Conservation (phyloP, 2,888 invertebrate species). For the Melipona bicolor region DNA sequence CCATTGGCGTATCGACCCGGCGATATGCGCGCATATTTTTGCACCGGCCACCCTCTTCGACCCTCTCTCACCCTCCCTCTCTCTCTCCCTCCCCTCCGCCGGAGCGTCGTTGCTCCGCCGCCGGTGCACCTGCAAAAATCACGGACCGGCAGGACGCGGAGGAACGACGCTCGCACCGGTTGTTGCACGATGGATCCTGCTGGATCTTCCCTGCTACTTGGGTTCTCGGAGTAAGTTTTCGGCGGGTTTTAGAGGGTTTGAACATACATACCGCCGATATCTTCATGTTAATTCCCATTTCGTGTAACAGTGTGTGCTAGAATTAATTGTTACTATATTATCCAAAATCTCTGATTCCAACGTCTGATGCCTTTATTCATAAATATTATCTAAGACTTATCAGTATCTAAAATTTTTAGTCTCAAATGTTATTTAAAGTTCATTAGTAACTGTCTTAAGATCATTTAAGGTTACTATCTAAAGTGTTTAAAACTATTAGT, state of each 20-base stretch:
- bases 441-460: too few species aligned
- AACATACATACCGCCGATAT: too few species aligned
- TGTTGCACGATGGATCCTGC: neutral
- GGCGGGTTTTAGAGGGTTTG: neutral
- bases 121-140: constrained; percentile 60
- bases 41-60: constrained; percentile 25
- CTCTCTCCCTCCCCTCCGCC: neutral
- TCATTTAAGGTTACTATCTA: too few species aligned
- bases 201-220: neutral
- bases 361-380: too few species aligned
- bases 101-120: neutral
- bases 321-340: too few species aligned
- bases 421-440: too few species aligned
- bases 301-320: too few species aligned
- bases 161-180: constrained; percentile 1
- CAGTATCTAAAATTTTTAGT: too few species aligned
- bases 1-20: constrained; percentile 60
- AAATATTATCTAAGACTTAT: too few species aligned
- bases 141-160: constrained; percentile 9
- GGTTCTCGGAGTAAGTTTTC: neutral
- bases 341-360: too few species aligned
- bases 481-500: too few species aligned
- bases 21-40: constrained; percentile 58
- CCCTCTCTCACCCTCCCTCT: neutral
- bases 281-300: too few species aligned